Base-by-base conservation (phyloP, 2,888 invertebrate species). In the Drosophila buzzatii region DNA sequence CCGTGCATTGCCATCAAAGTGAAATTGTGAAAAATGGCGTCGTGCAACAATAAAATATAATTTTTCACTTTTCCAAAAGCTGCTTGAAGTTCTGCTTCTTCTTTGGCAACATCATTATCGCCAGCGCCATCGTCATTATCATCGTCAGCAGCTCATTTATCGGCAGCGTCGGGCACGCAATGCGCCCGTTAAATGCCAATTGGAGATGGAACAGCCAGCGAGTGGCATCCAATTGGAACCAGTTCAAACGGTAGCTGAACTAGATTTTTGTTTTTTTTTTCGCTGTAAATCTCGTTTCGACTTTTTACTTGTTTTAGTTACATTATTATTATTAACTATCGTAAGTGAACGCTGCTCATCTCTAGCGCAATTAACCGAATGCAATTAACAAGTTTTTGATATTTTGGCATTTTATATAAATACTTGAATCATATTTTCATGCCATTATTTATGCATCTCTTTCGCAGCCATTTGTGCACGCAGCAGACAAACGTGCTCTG, bases 51-150 rank as follows among this genome's bases (percentile, higher is more conserved):
- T 70, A 59, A 63, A 79, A 75, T 45, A 70, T 45, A 37, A 67
- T 87, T 71, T 85, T 82, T 87, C 76, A 85, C 85, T 85, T 82
- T 82, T 73, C 75, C 76, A 69, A 74, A 73, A 70, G 59, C 57
- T 62, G 57, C 53, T 70, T 57, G 39, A 57, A 52, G 75, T 70
- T 79, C 75, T 74, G 61, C 62, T 33, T 3, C 47, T 9, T 47
- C 31, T 33, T 37, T 10, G 20, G 5, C 61, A 3, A 7, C 45
- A 12, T 20, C 37, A n/a, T 41, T n/a, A 57, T 41, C 37, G 23
- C 33, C 33, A 56, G 20, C 31, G 18, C 23, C 49, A 42, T 44
- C 20, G 20, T 55, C 18, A 23, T 41, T 37, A 37, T 18, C 33
- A 6, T 10, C 37, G 10, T n/a, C 37, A n/a, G 14, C 14, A 23